Conservation (phyloP, 2,888 invertebrate species). For the Hirtodrosophila alboralis region DNA sequence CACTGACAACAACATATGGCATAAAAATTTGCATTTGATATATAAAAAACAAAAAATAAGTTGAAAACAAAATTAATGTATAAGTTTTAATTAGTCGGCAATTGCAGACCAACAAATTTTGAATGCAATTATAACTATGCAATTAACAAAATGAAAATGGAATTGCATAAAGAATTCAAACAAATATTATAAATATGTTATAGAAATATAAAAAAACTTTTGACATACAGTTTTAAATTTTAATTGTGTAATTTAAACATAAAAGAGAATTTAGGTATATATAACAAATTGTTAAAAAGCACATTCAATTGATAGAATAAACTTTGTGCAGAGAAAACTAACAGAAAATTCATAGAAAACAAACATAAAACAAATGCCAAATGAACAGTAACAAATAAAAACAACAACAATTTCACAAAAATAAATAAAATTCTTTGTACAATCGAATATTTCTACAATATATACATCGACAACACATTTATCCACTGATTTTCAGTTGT, state of each 20-base stretch:
- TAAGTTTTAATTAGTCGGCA: conserved; percentile 39
- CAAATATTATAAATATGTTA: conserved; percentile 26
- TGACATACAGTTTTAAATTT: conserved; percentile 12
- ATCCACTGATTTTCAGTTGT: conserved; percentile 14
- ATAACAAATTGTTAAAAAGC: conserved; percentile 8
- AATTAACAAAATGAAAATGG: conserved; percentile 28
- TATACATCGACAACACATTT: conserved; percentile 4
- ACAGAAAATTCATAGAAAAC: conserved; percentile 23
- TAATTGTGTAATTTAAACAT: conserved; percentile 18
- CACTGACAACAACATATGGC: conserved; percentile 5
- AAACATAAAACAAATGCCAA: conserved; percentile 25
- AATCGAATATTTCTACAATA: conserved; percentile 8
- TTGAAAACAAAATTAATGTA: conserved; percentile 23
- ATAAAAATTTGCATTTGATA: conserved; percentile 27
- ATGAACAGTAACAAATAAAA: conserved; percentile 16
- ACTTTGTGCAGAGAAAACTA: conserved; percentile 16
- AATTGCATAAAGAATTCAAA: conserved; percentile 1
- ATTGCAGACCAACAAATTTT: conserved; percentile 23
- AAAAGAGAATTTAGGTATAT: too few species aligned
- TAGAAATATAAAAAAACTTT: conserved; percentile 3
- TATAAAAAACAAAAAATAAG: conserved; percentile 24
- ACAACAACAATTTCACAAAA: conserved; percentile 14
- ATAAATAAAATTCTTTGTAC: conserved; percentile 1
- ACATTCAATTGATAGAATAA: conserved; percentile 34
- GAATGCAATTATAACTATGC: conserved; percentile 43